A percentile compares a stretch with the other conserved stretches of the same genome.
phyloP scores from a whole-genome alignment of 2,888 invertebrate genomes.

The Drosophila villosipedis region DNA sequence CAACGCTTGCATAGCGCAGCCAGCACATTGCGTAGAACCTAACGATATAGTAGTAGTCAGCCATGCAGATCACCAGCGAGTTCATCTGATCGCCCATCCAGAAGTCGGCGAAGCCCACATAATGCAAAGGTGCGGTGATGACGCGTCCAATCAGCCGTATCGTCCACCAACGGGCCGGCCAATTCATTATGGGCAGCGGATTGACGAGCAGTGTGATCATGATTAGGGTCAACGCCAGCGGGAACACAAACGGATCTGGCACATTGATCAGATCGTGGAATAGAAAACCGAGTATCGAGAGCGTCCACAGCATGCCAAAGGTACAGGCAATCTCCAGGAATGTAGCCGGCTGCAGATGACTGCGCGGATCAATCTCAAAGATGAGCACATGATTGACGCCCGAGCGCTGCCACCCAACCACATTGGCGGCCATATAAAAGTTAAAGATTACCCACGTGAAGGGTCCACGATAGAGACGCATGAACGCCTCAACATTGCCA shows the following conservation, averaged over 20 bases:
- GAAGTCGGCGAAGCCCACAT: slow-evolving; percentile 97
- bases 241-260: slow-evolving; percentile 93
- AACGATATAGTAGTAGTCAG: slow-evolving; percentile 96
- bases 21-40: slow-evolving; percentile 91
- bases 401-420: slow-evolving; percentile 97
- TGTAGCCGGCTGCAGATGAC: slow-evolving; percentile 95
- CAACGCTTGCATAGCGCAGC: slow-evolving; percentile 26
- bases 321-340: slow-evolving; percentile 95
- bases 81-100: slow-evolving; percentile 98
- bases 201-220: slow-evolving; percentile 94
- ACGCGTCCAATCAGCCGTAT: slow-evolving; percentile 88
- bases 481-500: slow-evolving; percentile 87
- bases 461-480: slow-evolving; percentile 96
- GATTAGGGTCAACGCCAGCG: slow-evolving; percentile 91
- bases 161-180: slow-evolving; percentile 95
- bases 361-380: slow-evolving; percentile 97
- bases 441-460: slow-evolving; percentile 95
- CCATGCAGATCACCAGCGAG: slow-evolving; percentile 93
- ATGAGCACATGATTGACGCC: slow-evolving; percentile 99
- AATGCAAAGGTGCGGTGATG: slow-evolving; percentile 94
- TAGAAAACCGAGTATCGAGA: slow-evolving; percentile 89
- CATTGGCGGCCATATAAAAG: slow-evolving; percentile 96
- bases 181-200: slow-evolving; percentile 94
- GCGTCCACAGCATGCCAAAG: slow-evolving; percentile 96
- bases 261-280: slow-evolving; percentile 92